Base-by-base conservation (phyloP, 1,140 invertebrate species). In the Drosophila melanica region DNA sequence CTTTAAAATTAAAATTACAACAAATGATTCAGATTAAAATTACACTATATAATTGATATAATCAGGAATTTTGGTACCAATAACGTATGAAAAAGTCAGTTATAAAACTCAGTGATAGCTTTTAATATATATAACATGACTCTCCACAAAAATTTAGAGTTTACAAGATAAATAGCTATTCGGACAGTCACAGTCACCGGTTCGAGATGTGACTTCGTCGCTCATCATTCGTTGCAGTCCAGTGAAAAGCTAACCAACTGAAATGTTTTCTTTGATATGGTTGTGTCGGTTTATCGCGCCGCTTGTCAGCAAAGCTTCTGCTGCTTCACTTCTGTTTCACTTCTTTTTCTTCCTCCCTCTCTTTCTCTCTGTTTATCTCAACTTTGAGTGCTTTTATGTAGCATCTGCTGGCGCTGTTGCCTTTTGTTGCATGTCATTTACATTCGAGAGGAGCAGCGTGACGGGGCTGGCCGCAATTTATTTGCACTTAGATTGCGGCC, bases 231-330 rank as follows among this genome's bases (percentile, higher is more conserved):
- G 81, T 63, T 48, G 59, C 81, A 85, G 82, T 50, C 78, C 67
- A 87, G 71, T 87, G 66, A 48, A 71, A 77, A 86, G 53, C 82
- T 82, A 86, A 87, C 84, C 82, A 86, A 87, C 75, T 86, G 71
- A 82, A 87, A 81, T 86, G 82, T 86, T 86, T 77, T 87, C 82
- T 87, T 86, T 86, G 82, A 86, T 82, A 82, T 77, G 78, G 78
- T 74, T 86, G 82, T 86, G 82, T 87, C 82, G 82, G 75, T 87
- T 86, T 86, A 86, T 86, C 82, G 82, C 82, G 82, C 82, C 82
- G 82, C 82, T 79, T 86, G 82, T 87, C 82, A 86, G 82, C 78
- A 76, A 58, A 64, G 75, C 64, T 78, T 65, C 62, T 42, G 54
- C 54, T 12, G 20, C 42, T 35, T 35, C 33, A 35, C 33, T 35